Evolutionary conservation across 2,888 invertebrate species (phyloP).

Genomic region (Acholoe squamosa): DNA sequence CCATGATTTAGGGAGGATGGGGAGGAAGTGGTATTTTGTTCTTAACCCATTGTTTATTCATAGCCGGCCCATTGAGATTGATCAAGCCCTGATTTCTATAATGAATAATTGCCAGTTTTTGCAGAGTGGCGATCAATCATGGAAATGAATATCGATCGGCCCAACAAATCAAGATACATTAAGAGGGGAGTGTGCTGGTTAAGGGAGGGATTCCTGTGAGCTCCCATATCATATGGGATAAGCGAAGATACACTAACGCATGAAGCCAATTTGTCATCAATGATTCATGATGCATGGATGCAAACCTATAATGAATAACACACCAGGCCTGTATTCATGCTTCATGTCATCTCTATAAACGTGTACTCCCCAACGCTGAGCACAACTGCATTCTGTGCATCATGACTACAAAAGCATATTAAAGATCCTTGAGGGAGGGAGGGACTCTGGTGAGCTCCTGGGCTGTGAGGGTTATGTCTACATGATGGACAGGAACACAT

Average conservation of each 20-base stretch:
- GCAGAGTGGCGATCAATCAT: slow-evolving; percentile 13
- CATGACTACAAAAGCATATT: no score
- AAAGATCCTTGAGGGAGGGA: no score
- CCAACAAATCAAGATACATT: slow-evolving; percentile 3
- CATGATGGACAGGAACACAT: not conserved
- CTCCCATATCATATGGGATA: no score
- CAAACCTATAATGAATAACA: no score
- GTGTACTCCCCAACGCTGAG: no score
- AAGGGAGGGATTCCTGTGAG: no score
- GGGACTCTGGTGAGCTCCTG: no score
- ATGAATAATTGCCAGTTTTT: slow-evolving; percentile 14
- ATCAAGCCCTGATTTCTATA: not conserved
- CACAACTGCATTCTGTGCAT: no score
- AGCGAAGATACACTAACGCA: not conserved
- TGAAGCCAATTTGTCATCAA: no score
- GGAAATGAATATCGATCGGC: not conserved
- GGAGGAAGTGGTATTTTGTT: slow-evolving; percentile 25
- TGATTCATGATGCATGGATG: no score
- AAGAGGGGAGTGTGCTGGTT: not conserved
- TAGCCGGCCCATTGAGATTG: not conserved
- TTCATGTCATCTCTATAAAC: no score
- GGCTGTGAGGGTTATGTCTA: not conserved
- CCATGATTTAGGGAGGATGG: not conserved
- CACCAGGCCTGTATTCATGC: no score
- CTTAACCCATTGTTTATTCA: slow-evolving; percentile 27